A percentile compares a stretch with the other conserved stretches of the same genome.
Conservation (phyloP, 2,797 vertebrate genomes). For the Enteromius mattozi region DNA sequence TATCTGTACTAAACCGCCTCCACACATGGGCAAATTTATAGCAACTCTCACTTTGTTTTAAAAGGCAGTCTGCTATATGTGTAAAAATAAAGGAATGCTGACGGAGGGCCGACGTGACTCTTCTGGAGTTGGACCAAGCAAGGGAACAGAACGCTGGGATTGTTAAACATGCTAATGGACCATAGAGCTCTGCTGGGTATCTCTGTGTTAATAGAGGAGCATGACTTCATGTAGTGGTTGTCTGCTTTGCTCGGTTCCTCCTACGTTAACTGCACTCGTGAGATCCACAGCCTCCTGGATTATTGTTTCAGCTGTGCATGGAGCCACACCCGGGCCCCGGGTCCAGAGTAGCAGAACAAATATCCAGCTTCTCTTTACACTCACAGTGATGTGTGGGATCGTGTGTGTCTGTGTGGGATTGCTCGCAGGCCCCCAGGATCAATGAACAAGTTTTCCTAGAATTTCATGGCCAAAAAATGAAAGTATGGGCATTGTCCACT, state of each 20-base stretch:
- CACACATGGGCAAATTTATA: background rate
- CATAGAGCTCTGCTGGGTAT: background rate
- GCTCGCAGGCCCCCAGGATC: slow-evolving; percentile 19
- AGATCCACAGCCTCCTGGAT: slow-evolving; percentile 4
- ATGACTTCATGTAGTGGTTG: slow-evolving; percentile 10
- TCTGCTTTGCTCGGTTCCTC: background rate
- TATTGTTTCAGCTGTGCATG: slow-evolving; percentile 52
- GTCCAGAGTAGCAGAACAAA: slow-evolving; percentile 37
- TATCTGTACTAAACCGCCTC: slow-evolving; percentile 10
- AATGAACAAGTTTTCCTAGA: slow-evolving; percentile 30
- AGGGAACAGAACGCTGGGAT: background rate
- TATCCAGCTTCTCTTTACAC: slow-evolving; percentile 31
- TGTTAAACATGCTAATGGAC: slow-evolving; percentile 16
- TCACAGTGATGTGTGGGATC: background rate
- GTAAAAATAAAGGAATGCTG: background rate
- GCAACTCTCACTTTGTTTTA: background rate
- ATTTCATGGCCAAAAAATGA: slow-evolving; percentile 31
- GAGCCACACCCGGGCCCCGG: slow-evolving; percentile 30
- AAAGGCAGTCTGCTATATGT: background rate
- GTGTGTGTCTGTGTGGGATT: slow-evolving; percentile 8
- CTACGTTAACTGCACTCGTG: slow-evolving; percentile 14
- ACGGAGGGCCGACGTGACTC: background rate
- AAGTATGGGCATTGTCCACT: slow-evolving; percentile 39
- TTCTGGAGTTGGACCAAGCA: slow-evolving; percentile 16
- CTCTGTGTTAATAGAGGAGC: slow-evolving; percentile 8